Evolutionary conservation across 2,113 vertebrate genomes (phyloP).

Genomic region (Calidris pugnax): DNA sequence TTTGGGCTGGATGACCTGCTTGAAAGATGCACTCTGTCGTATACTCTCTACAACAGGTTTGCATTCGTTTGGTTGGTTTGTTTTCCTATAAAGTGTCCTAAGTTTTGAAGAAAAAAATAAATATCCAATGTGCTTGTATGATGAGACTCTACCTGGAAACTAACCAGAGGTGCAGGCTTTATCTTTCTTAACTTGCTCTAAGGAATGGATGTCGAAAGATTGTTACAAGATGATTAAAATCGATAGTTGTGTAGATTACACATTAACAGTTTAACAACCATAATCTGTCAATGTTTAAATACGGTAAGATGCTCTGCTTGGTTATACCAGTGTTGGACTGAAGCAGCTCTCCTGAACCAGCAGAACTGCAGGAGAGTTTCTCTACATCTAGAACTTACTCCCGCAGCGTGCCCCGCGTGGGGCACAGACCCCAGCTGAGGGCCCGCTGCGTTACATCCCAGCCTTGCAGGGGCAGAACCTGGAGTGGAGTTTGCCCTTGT

Average conservation of each 20-base stretch:
- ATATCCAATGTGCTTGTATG: background rate
- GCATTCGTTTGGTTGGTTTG: conserved; percentile 16
- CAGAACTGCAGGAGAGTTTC: background rate
- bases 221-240: conserved; percentile 6
- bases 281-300: conserved; percentile 10
- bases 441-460: fast-evolving
- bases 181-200: background rate
- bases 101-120: background rate
- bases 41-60: background rate
- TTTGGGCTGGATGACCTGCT: background rate
- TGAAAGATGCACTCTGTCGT: background rate
- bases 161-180: background rate
- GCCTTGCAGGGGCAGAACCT: background rate
- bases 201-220: background rate
- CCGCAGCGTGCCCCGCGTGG: background rate
- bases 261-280: background rate
- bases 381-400: background rate
- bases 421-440: background rate
- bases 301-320: background rate
- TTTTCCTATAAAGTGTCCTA: conserved; percentile 12
- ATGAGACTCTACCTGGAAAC: background rate
- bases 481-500: background rate
- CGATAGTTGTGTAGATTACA: background rate
- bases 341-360: background rate
- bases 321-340: background rate